Evolutionary conservation across 2,797 vertebrate species (phyloP), one percentile per base, ranked within the genome.

Genomic region (Heteromormyrus szaboi): DNA sequence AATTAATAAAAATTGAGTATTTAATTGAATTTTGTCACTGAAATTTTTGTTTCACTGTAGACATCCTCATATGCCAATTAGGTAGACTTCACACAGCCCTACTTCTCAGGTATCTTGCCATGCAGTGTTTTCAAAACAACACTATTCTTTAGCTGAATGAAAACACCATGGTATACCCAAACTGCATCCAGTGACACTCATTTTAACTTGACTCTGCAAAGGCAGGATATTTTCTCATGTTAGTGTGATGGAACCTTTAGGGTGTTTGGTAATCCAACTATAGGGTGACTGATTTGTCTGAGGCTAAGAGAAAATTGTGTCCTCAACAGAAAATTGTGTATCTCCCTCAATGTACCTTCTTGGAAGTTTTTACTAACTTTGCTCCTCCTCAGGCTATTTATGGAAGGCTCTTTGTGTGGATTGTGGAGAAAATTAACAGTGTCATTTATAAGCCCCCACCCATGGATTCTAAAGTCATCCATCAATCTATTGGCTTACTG

Each of bases 351-450:
- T 83, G 25, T 41, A 25, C 14, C 11, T n/a, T 29, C 62, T 68
- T 68, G 65, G 50, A 88, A 25, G 59, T 51, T 62, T 37, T 51
- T 68, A 54, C 29, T 85, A 44, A 68, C 25, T 65, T n/a, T 72
- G 44, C n/a, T 85, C 93, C 89, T 22, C 89, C 50, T 65, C 91
- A 99, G 98, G 97, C 96, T 2, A 97, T 99, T 93, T 99, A 99
- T 89, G 96, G 97, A 9, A 96, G 93, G 88, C 93, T 99, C 86
- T 99, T 99, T 93, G 93, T 97, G 59, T 99, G 98, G 98, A 97
- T 99, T 0, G 97, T 98, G 88, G 94, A 92, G 88, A 99, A 97
- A 92, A 97, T 99, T 91, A 99, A 99, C 90, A 90, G 91, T 3
- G 95, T 96, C 11, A 98, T 97, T 94, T 95, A 95, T 89, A 96